A percentile compares a stretch with the other conserved stretches of the same genome.
Evolutionary conservation across 2,113 vertebrate species (phyloP).

Genomic region (Vireo altiloquus): DNA sequence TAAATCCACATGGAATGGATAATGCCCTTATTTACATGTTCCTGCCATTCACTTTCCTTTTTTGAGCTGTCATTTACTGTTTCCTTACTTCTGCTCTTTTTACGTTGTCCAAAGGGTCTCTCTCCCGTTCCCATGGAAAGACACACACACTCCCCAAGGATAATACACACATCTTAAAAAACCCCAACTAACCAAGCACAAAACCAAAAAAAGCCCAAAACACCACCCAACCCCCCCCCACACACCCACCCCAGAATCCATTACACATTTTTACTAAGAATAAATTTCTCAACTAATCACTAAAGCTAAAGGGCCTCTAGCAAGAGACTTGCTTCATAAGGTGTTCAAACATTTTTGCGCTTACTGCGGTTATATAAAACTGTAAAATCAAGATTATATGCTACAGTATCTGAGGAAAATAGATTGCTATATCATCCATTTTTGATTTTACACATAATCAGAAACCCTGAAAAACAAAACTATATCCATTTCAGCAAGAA

Average conservation of each 20-base stretch:
- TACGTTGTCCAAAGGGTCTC: background rate
- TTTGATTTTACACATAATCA: constrained; percentile 35
- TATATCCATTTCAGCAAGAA: background rate
- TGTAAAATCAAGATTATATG: constrained; percentile 42
- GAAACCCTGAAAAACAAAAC: background rate
- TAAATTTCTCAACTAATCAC: background rate
- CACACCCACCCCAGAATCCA: background rate
- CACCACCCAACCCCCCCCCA: fast-evolving
- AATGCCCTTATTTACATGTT: background rate
- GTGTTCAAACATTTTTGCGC: background rate
- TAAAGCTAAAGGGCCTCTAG: background rate
- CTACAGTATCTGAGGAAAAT: constrained; percentile 17
- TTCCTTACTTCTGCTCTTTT: background rate
- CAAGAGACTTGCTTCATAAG: background rate
- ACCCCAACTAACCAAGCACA: background rate
- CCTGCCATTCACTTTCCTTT: background rate
- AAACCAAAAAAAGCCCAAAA: background rate
- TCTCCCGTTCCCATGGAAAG: background rate
- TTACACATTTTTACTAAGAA: background rate
- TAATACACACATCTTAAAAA: background rate
- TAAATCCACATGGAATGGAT: background rate
- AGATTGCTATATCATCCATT: constrained; percentile 8
- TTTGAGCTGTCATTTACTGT: background rate
- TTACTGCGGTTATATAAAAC: background rate
- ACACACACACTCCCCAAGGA: fast-evolving